phyloP scores from a whole-genome alignment of 2,888 invertebrate genomes.

The Hirtodrosophila histrioides region DNA sequence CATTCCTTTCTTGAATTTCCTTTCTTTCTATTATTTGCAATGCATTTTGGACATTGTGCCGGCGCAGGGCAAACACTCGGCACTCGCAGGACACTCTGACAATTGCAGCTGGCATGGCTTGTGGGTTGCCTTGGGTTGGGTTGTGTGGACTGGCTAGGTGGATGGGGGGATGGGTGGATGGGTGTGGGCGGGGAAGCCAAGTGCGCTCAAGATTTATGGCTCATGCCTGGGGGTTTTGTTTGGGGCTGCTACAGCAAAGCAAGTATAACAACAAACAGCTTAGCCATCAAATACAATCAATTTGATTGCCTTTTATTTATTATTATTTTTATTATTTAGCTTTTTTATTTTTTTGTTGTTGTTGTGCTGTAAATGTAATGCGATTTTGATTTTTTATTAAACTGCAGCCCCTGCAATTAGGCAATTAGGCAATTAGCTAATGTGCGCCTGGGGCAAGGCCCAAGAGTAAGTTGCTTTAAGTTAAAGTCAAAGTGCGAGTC shows the following conservation, averaged over 20 bases:
- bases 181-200: slow-evolving; percentile 33
- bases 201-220: slow-evolving; percentile 77
- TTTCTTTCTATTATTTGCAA: slow-evolving; percentile 52
- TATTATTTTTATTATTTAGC: slow-evolving; percentile 21
- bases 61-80: slow-evolving; percentile 48
- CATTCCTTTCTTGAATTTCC: slow-evolving; percentile 30
- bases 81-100: slow-evolving; percentile 65
- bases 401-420: slow-evolving; percentile 58
- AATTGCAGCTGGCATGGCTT: slow-evolving; percentile 55
- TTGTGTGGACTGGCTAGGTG: neutral
- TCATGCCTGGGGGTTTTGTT: slow-evolving; percentile 43
- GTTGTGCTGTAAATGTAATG: slow-evolving; percentile 50
- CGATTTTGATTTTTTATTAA: slow-evolving; percentile 60
- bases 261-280: slow-evolving; percentile 3
- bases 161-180: neutral
- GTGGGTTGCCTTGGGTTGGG: too few species aligned
- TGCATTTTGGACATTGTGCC: slow-evolving; percentile 74
- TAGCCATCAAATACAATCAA: slow-evolving; percentile 76
- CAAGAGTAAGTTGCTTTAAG: slow-evolving; percentile 9
- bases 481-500: slow-evolving; percentile 2
- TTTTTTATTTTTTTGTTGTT: slow-evolving; percentile 5
- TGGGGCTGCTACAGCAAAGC: slow-evolving; percentile 5
- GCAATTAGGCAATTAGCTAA: slow-evolving; percentile 73
- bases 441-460: slow-evolving; percentile 14
- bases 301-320: slow-evolving; percentile 65